phyloP scores from a whole-genome alignment of 2,888 invertebrate species.

The Idaea biselata region DNA sequence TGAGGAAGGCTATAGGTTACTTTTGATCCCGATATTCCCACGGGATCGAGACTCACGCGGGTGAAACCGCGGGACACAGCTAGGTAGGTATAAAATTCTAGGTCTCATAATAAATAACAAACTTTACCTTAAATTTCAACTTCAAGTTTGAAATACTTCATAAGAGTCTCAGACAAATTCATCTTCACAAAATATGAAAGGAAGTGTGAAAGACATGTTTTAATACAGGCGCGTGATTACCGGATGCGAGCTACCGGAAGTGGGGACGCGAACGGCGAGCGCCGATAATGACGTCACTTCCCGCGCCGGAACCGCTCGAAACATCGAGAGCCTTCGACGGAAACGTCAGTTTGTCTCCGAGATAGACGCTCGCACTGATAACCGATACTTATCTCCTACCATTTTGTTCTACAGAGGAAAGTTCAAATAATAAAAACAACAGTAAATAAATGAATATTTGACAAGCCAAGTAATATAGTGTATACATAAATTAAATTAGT shows the following conservation, averaged over 20 bases:
- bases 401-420: background rate
- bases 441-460: background rate
- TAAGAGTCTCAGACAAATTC: background rate
- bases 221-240: constrained; percentile 19
- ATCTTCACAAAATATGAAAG: background rate
- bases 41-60: too few relatives aligned
- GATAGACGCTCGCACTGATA: constrained; percentile 12
- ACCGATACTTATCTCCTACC: constrained; percentile 3
- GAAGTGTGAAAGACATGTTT: constrained; percentile 5
- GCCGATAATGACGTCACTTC: constrained; percentile 32
- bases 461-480: background rate
- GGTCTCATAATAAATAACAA: background rate
- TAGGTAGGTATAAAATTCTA: too few relatives aligned
- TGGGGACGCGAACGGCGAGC: constrained; percentile 26
- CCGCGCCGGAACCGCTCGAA: constrained; percentile 20
- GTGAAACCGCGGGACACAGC: too few relatives aligned
- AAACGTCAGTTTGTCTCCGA: constrained; percentile 27
- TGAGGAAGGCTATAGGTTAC: too few relatives aligned
- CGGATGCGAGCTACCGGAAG: constrained; percentile 24
- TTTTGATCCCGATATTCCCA: too few relatives aligned
- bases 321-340: constrained; percentile 18
- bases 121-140: background rate
- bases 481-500: background rate
- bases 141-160: background rate
- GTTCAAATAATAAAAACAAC: background rate